These are phyloP conservation scores for Saccostrea glomerata DNA, from an alignment of 1,140 invertebrate species.

Conservation along the genomic window DNA sequence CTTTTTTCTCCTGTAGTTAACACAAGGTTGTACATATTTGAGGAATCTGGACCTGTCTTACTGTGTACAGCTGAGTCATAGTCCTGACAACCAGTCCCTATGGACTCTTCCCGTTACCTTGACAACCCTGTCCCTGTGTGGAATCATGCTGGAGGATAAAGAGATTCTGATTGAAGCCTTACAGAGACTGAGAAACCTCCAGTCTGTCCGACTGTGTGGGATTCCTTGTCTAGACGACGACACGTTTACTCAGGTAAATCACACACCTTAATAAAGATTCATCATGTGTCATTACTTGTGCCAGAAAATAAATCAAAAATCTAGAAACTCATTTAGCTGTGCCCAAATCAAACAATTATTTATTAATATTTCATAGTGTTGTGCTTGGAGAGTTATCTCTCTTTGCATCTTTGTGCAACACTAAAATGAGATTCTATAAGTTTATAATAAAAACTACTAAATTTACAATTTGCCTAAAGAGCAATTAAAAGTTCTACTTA, in stretches of 20 bases:
- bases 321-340: too few relatives aligned
- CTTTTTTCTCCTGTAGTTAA: neutral
- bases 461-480: too few relatives aligned
- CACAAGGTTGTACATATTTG: constrained; percentile 56
- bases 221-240: constrained; percentile 72
- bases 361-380: too few relatives aligned
- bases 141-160: constrained; percentile 68
- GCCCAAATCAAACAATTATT: too few relatives aligned
- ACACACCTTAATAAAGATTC: neutral
- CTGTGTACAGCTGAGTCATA: constrained; percentile 66
- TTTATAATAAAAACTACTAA: too few relatives aligned
- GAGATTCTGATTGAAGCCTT: constrained; percentile 70
- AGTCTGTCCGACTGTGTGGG: constrained; percentile 70
- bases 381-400: too few relatives aligned
- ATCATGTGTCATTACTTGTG: too few relatives aligned
- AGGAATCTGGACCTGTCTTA: constrained; percentile 73
- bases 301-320: too few relatives aligned
- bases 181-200: constrained; percentile 66
- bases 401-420: too few relatives aligned
- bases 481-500: too few relatives aligned
- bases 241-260: constrained; percentile 56
- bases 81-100: constrained; percentile 65
- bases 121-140: constrained; percentile 71
- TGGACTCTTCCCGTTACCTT: constrained; percentile 72
- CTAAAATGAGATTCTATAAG: too few relatives aligned